Evolutionary conservation across 1,140 invertebrate genomes (phyloP), one percentile per base, ranked within the genome.

Genomic region (Aphidius ervi): DNA sequence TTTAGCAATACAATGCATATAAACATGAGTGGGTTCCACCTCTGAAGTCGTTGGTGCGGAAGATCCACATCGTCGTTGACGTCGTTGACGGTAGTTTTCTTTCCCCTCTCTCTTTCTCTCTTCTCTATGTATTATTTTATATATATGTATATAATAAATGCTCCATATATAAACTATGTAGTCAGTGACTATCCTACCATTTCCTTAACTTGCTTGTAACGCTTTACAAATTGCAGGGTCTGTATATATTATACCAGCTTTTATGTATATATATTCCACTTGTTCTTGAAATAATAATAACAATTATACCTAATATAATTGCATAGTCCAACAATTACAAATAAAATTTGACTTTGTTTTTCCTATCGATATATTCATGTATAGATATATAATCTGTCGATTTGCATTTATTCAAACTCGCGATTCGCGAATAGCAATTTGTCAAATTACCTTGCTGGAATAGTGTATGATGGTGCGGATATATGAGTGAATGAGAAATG

Each of bases 1-100:
- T 78, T 78, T 78, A 76, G 76, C 72, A 76, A 78, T 78, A 78
- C 74, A 78, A 78, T 78, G 76, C 76, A 76, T 78, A 78, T 76
- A 78, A 74, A 78, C 76, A 78, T 78, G 76, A 78, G 76, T 69
- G 58, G 40, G 65, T 56, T 57, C 61, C 23, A 63, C 46, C 60
- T 62, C 63, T 54, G 55, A 46, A 62, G 53, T 61, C 56, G 63
- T 31, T 46, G 63, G 56, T 54, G 63, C 54, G 57, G 64, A 56
- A 63, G 52, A 54, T 6, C 45, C 58, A 23, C 45, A 52, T 54
- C 46, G 52, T 47, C 54, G 56, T 23, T 16, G 7, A 16, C 6
- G 23, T 16, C 42, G 41, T 41, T n/a, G 9, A 50, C 37, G 9
- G 9, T 37, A n/a, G 10, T 50, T 9, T 39, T 39, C 16, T 43